Conservation (phyloP, 1,140 invertebrate genomes). For the Drosophila pseudoananassae region DNA sequence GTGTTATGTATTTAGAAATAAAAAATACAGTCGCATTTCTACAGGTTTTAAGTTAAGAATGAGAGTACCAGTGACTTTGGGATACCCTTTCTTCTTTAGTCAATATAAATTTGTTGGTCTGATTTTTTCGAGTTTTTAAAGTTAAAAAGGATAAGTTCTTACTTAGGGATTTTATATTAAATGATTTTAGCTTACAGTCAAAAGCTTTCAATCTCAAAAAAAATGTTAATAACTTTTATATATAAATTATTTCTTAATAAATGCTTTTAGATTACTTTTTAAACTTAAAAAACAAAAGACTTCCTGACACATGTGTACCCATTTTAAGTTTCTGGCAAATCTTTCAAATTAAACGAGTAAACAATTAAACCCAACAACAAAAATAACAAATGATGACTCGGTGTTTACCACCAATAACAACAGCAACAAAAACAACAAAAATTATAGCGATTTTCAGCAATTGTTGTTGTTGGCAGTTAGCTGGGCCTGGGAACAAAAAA, state of each 20-base stretch:
- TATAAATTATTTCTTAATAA: too few species aligned
- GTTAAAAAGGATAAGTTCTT: too few species aligned
- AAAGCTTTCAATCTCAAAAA: too few species aligned
- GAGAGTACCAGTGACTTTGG: neutral
- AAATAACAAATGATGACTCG: conserved; percentile 51
- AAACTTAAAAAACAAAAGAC: neutral
- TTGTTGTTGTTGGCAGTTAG: conserved; percentile 13
- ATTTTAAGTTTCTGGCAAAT: neutral
- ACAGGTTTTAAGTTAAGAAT: neutral
- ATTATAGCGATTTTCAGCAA: neutral
- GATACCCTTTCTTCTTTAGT: neutral
- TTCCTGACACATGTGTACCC: neutral
- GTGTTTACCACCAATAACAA: conserved; percentile 17
- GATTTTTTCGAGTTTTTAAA: neutral
- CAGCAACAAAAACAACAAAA: conserved; percentile 19
- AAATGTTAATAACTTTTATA: too few species aligned
- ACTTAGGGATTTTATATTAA: too few species aligned
- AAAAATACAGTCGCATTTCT: conserved; percentile 23
- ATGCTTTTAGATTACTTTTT: neutral
- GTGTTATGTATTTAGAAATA: conserved; percentile 60
- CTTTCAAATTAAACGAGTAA: conserved; percentile 36
- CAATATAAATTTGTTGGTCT: neutral
- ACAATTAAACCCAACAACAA: conserved; percentile 63
- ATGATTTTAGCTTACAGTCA: too few species aligned
- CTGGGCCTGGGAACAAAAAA: conserved; percentile 30